Evolutionary conservation across 2,797 vertebrate species (phyloP).

Genomic region (Chromis chromis): DNA sequence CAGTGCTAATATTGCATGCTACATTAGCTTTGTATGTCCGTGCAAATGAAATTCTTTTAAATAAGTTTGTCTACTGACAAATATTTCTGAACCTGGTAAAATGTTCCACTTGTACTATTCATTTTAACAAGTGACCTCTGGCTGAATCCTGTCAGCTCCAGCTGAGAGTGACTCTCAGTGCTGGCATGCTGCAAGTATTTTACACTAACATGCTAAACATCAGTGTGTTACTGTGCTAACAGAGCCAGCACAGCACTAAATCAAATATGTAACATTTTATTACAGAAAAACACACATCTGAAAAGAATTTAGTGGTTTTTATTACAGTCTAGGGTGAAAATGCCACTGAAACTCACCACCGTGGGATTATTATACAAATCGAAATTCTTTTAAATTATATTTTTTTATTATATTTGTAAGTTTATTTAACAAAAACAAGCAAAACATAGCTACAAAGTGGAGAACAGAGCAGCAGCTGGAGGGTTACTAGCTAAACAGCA

Average conservation of each 20-base stretch:
- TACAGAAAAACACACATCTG: background rate
- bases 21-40: no score
- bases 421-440: background rate
- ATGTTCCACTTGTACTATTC: no score
- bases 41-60: no score
- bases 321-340: background rate
- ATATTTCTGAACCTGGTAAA: no score
- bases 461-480: background rate
- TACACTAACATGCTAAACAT: background rate
- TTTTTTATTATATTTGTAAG: background rate
- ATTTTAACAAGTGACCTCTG: no score
- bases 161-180: background rate
- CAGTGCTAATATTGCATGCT: no score
- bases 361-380: background rate
- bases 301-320: background rate
- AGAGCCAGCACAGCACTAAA: no score
- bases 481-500: background rate
- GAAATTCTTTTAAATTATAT: background rate
- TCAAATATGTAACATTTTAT: background rate
- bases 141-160: no score
- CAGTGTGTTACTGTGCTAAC: no score
- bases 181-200: no score
- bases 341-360: background rate
- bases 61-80: no score
- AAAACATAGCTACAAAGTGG: background rate